phyloP scores from a whole-genome alignment of 2,888 invertebrate genomes.

The Pegoplata infirma region DNA sequence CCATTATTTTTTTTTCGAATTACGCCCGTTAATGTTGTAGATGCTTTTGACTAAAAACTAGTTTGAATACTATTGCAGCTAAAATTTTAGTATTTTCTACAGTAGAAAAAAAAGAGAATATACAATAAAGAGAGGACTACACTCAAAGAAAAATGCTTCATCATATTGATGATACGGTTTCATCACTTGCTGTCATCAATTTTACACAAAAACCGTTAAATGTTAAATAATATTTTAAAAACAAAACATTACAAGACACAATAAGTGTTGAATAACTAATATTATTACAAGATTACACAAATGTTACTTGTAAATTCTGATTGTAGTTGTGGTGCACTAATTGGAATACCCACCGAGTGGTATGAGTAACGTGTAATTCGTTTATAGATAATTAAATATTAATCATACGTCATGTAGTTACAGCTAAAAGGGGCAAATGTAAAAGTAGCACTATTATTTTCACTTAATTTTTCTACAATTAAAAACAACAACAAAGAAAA shows the following conservation, averaged over 20 bases:
- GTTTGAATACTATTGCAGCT: too few relatives aligned
- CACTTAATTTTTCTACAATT: too few relatives aligned
- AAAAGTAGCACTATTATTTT: background rate
- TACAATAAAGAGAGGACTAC: too few relatives aligned
- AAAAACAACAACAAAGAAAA: background rate
- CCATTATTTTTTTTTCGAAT: too few relatives aligned
- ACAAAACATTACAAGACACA: background rate
- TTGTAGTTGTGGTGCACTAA: background rate
- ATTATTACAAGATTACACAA: background rate
- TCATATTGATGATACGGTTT: too few relatives aligned
- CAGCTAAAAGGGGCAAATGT: background rate
- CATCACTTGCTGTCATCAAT: too few relatives aligned
- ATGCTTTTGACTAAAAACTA: too few relatives aligned
- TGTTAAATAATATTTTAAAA: background rate
- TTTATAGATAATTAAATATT: slow-evolving; percentile 5
- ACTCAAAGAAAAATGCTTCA: too few relatives aligned
- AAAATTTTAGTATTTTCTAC: too few relatives aligned
- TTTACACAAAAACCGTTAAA: too few relatives aligned
- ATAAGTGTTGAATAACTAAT: background rate
- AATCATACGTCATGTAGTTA: slow-evolving; percentile 11
- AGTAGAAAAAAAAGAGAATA: too few relatives aligned
- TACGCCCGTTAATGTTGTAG: too few relatives aligned
- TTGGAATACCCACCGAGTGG: background rate
- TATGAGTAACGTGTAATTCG: slow-evolving; percentile 1
- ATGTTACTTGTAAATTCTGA: background rate